These are phyloP conservation scores for Microctonus brassicae DNA, from an alignment of 2,888 invertebrate genomes.

Conservation along the genomic window DNA sequence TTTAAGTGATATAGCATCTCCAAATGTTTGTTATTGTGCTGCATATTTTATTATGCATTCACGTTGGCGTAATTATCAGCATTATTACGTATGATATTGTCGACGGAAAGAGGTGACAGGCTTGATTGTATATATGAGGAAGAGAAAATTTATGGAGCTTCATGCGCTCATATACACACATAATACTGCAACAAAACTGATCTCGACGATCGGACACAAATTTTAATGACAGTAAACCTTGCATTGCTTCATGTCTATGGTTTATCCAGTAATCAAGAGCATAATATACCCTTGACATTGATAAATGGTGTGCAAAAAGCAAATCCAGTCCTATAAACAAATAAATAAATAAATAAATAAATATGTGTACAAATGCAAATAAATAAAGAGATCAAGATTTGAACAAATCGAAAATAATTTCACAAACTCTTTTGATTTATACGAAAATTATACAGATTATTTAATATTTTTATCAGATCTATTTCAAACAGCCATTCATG, in stretches of 20 bases:
- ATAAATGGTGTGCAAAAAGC: slow-evolving; percentile 30
- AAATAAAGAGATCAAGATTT: no score
- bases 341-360: background rate
- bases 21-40: slow-evolving; percentile 45
- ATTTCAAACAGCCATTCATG: background rate
- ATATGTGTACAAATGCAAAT: background rate
- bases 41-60: slow-evolving; percentile 53
- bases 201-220: background rate
- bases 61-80: slow-evolving; percentile 55
- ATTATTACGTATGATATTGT: slow-evolving; percentile 46
- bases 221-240: background rate
- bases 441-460: background rate
- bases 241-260: background rate
- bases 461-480: background rate
- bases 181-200: slow-evolving; percentile 30
- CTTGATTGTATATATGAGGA: background rate
- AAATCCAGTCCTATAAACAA: no score
- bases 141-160: slow-evolving; percentile 14
- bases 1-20: slow-evolving; percentile 44
- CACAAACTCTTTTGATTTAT: no score
- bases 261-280: slow-evolving; percentile 56
- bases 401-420: no score
- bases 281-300: slow-evolving; percentile 52
- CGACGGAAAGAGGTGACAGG: slow-evolving; percentile 26
- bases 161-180: background rate